Base-by-base conservation (phyloP, 2,113 vertebrate genomes). In the Clarias magur region DNA sequence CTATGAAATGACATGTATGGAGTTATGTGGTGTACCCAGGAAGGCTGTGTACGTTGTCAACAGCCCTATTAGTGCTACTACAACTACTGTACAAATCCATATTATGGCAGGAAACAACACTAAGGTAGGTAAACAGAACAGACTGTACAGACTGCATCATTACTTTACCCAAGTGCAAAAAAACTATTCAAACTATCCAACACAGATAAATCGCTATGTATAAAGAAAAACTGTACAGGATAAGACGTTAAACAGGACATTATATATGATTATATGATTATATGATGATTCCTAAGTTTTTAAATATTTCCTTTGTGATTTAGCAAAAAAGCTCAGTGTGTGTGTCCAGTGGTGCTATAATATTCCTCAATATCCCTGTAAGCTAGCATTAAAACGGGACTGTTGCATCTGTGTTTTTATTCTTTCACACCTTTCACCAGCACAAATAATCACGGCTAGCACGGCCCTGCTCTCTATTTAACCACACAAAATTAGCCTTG, bases 401-500 rank as follows among this genome's bases (percentile, higher is more conserved):
- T 30, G n/a, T 21, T 19, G 65, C 25, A 48, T 48, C 48, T 19
- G 16, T 34, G 17, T 67, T 30, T 68, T 38, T 25, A 68, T 68
- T 42, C 62, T 23, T 67, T 79, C 25, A 75, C 57, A 82, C 57
- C 80, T 82, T 76, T 87, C 38, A 72, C 57, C 62, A 82, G 70
- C n/a, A 73, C 59, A 57, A 70, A 48, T 81, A 30, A 72, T 60
- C 60, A 16, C 4, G 15, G n/a, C 48, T 63, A 62, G 48, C 48
- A 1, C 27, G 56, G 82, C 79, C 48, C 30, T 62, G 75, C 75
- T 79, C 56, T 89, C 62, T 68, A 56, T 83, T 87, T 83, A 83
- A 83, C 80, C 38, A 83, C 65, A 23, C 67, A 48, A 82, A 85
- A 86, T 88, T 73, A 86, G 79, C 60, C 84, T 34, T n/a, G 56